Percentiles rank a stretch among this genome's conserved stretches.
These are phyloP conservation scores for Geodia barretti DNA, from an alignment of 37 sponge, comb jelly and placozoan genomes.

Conservation along the genomic window DNA sequence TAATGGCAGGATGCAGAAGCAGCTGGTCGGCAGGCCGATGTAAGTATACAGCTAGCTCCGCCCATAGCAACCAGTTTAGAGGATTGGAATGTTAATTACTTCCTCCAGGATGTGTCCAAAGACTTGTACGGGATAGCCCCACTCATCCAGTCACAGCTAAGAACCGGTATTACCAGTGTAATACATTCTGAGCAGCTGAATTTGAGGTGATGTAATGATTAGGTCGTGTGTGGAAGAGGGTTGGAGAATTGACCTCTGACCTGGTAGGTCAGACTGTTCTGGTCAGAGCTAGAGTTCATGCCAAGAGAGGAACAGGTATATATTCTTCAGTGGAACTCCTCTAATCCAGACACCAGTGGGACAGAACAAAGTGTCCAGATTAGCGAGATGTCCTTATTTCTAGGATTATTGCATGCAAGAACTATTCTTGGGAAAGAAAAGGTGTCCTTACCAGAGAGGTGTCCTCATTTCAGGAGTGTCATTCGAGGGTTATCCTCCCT, in stretches of 20 bases:
- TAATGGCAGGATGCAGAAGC: slow-evolving; percentile 85
- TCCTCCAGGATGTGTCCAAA: slow-evolving; percentile 67
- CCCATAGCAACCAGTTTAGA: no score
- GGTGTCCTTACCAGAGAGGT: no score
- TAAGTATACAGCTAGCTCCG: no score
- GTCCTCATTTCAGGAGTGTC: no score
- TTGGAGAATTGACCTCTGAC: slow-evolving; percentile 62
- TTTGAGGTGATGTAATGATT: background rate
- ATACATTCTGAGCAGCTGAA: background rate
- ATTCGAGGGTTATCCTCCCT: no score
- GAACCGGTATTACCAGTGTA: slow-evolving; percentile 58
- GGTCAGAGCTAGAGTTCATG: slow-evolving; percentile 87
- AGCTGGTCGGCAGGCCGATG: slow-evolving; percentile 49
- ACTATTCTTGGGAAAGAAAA: no score
- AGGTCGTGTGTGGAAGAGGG: slow-evolving; percentile 80
- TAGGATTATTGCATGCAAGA: no score
- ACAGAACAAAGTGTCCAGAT: no score
- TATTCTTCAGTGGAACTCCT: no score
- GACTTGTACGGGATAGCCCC: slow-evolving; percentile 76
- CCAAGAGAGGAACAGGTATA: slow-evolving; percentile 79
- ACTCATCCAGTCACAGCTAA: slow-evolving; percentile 63
- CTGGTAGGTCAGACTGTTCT: slow-evolving; percentile 77
- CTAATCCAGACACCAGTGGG: no score
- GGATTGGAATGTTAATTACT: no score
- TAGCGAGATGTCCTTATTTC: no score